These are phyloP conservation scores for Caprella mutica DNA, from an alignment of 2,888 invertebrate species.

Conservation along the genomic window DNA sequence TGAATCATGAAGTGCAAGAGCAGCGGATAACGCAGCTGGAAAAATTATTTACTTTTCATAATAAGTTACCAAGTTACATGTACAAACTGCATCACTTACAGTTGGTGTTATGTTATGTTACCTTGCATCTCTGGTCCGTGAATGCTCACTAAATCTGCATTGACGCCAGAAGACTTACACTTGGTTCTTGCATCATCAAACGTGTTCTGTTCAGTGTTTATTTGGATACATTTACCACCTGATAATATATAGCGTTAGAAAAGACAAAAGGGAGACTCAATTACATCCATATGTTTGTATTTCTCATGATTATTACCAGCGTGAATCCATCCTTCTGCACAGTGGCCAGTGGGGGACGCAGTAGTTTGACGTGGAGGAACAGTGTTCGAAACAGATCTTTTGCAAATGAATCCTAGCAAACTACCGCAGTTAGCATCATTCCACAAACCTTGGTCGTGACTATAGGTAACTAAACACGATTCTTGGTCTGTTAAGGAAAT, in stretches of 20 bases:
- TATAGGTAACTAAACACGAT: conserved; percentile 10
- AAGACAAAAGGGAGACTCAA: too few species aligned
- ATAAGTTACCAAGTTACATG: too few species aligned
- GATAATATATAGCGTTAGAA: too few species aligned
- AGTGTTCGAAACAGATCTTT: not conserved
- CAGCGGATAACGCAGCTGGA: too few species aligned
- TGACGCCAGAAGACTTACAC: not conserved
- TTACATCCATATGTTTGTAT: too few species aligned
- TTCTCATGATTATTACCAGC: not conserved
- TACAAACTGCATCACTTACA: too few species aligned
- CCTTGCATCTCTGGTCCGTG: not conserved
- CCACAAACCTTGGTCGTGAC: conserved; percentile 13
- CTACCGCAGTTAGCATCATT: conserved; percentile 19
- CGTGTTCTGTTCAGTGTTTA: not conserved
- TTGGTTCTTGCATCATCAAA: not conserved
- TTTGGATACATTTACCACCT: conserved; percentile 5
- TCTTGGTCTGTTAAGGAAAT: conserved; percentile 16
- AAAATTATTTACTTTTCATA: too few species aligned
- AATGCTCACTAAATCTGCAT: not conserved
- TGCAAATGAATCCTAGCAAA: conserved; percentile 7
- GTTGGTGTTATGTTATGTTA: too few species aligned
- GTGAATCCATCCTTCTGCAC: conserved; percentile 2
- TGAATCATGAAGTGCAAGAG: too few species aligned
- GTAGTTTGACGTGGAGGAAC: not conserved
- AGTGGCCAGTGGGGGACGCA: not conserved